phyloP scores from a whole-genome alignment of 2,797 vertebrate genomes.

The Sebastes steindachneri region DNA sequence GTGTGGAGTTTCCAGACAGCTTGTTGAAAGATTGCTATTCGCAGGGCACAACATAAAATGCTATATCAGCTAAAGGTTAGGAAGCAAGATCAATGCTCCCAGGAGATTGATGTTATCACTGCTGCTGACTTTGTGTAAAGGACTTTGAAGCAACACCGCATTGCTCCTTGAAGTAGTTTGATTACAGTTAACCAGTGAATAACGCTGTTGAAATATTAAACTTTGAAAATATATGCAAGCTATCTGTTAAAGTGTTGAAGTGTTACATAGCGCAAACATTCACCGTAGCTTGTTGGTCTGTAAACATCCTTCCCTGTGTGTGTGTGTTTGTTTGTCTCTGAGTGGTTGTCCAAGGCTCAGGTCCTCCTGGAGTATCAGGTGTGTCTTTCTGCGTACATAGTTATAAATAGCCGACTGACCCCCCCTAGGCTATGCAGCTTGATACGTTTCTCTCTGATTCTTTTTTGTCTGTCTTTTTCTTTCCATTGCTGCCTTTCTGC shows the following conservation, averaged over 20 bases:
- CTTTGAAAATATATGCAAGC: neutral
- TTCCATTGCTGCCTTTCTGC: neutral
- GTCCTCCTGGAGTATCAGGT: conserved; percentile 26
- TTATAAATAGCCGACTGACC: conserved; percentile 31
- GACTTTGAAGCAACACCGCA: neutral
- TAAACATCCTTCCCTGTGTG: neutral
- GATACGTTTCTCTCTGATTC: neutral
- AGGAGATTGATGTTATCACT: neutral
- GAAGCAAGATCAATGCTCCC: neutral
- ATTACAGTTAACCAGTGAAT: neutral
- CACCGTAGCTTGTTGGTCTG: neutral
- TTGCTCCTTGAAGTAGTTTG: neutral
- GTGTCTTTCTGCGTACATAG: neutral
- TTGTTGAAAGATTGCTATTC: neutral
- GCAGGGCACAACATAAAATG: neutral
- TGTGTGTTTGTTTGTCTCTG: neutral
- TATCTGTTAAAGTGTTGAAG: neutral
- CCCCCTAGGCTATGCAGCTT: neutral
- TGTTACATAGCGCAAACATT: neutral
- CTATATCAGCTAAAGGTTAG: neutral
- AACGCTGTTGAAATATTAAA: neutral
- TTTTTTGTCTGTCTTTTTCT: neutral
- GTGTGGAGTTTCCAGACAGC: neutral
- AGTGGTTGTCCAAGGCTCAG: neutral
- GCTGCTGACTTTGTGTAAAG: neutral